Evolutionary conservation across 2,113 vertebrate species (phyloP).

Genomic region (Embiotoca jacksoni): DNA sequence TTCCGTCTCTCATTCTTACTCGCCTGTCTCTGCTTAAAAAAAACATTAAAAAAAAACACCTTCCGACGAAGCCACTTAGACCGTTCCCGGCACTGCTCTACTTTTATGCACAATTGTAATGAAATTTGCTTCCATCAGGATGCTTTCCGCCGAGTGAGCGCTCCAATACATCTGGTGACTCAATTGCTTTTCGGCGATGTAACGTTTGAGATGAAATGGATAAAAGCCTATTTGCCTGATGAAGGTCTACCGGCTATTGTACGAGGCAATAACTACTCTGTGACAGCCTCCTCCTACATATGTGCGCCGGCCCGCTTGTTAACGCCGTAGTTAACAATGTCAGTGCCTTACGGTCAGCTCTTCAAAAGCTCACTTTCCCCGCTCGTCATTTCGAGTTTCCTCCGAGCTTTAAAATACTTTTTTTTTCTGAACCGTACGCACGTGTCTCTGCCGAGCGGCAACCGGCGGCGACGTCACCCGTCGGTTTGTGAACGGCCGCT

Average conservation of each 20-base stretch:
- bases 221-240: background rate
- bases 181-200: background rate
- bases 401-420: background rate
- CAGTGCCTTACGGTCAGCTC: background rate
- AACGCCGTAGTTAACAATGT: background rate
- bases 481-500: too few species aligned
- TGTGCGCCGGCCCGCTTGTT: background rate
- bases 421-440: too few species aligned
- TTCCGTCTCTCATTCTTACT: background rate
- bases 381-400: background rate
- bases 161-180: background rate
- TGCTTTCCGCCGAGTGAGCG: background rate
- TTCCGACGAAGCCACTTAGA: constrained; percentile 4
- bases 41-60: background rate
- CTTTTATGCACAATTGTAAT: constrained; percentile 19
- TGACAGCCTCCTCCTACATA: background rate
- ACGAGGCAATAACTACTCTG: background rate
- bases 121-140: background rate
- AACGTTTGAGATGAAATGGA: background rate
- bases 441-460: too few species aligned
- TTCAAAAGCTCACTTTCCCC: background rate
- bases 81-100: background rate
- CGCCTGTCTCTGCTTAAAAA: constrained; percentile 3
- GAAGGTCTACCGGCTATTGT: background rate
- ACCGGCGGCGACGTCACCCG: too few species aligned